Conservation (phyloP, 2,888 invertebrate species). For the Mesochorus sp. region DNA sequence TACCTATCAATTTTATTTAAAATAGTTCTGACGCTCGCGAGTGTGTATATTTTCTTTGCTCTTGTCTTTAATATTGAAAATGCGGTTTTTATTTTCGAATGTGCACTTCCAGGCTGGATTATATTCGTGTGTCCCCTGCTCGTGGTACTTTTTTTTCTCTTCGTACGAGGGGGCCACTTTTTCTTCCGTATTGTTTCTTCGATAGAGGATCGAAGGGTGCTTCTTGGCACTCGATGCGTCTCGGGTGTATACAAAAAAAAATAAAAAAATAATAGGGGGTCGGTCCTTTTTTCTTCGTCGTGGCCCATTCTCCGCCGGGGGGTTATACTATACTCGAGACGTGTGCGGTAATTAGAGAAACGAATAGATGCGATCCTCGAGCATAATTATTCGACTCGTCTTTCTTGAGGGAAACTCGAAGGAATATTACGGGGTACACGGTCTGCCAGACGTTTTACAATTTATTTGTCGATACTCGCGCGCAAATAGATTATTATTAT, state of each 20-base stretch:
- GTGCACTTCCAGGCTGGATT: not conserved
- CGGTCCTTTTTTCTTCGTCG: constrained; percentile 21
- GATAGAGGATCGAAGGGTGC: constrained; percentile 19
- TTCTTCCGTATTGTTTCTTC: constrained; percentile 22
- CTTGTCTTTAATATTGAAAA: not conserved
- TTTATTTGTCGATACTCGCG: too few species aligned
- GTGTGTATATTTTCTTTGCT: not conserved
- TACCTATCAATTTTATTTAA: too few species aligned
- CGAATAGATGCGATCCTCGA: constrained; percentile 15
- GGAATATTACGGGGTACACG: not conserved
- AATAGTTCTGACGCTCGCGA: not conserved
- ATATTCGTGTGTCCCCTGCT: not conserved
- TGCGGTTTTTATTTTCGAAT: not conserved
- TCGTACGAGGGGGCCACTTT: constrained; percentile 46
- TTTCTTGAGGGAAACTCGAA: not conserved
- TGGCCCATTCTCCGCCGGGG: not conserved
- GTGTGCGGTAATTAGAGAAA: constrained; percentile 23
- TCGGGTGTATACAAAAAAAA: not conserved
- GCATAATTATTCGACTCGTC: constrained; percentile 22
- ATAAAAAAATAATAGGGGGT: constrained; percentile 2
- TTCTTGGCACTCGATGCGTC: constrained; percentile 8
- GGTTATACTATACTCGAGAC: constrained; percentile 27
- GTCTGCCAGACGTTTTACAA: too few species aligned
- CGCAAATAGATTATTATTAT: not conserved
- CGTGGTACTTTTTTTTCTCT: not conserved